Evolutionary conservation across 1,140 invertebrate species (phyloP).

Genomic region (Drosophila lini): DNA sequence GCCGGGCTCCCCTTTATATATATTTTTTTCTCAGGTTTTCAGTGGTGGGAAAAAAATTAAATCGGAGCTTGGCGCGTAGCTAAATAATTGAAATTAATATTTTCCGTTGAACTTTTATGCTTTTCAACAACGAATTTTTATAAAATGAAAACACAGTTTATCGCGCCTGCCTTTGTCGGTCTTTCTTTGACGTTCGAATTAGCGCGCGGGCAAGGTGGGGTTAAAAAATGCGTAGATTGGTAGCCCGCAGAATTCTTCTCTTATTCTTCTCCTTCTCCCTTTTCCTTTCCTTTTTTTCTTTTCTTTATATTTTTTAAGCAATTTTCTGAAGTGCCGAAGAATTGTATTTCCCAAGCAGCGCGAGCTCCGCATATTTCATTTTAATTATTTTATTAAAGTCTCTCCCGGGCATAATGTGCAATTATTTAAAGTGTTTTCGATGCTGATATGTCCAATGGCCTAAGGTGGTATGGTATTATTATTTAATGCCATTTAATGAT

Average conservation of each 20-base stretch:
- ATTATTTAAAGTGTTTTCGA: conserved; percentile 74
- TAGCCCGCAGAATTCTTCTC: conserved; percentile 70
- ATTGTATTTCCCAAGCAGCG: conserved; percentile 27
- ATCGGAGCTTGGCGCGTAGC: conserved; percentile 43
- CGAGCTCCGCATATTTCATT: conserved; percentile 65
- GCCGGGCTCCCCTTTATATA: conserved; percentile 22
- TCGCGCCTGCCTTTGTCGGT: conserved; percentile 45
- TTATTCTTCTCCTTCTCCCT: conserved; percentile 3
- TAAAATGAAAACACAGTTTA: conserved; percentile 64
- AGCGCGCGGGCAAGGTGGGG: background rate
- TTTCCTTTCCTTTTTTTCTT: background rate
- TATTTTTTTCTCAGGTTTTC: conserved; percentile 10
- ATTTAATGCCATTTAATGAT: conserved; percentile 52
- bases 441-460: conserved; percentile 35
- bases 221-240: conserved; percentile 76
- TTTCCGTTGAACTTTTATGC: conserved; percentile 59
- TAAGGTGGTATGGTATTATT: conserved; percentile 26
- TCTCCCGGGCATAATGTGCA: conserved; percentile 52
- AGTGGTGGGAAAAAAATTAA: conserved; percentile 17
- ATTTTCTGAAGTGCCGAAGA: conserved; percentile 48
- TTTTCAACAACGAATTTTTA: conserved; percentile 57
- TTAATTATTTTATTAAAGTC: conserved; percentile 79
- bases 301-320: conserved; percentile 14
- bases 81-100: conserved; percentile 80
- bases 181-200: conserved; percentile 57